Evolutionary conservation across 1,140 invertebrate species (phyloP), one percentile per base, ranked within the genome.

Genomic region (Cecropterus lyciades): DNA sequence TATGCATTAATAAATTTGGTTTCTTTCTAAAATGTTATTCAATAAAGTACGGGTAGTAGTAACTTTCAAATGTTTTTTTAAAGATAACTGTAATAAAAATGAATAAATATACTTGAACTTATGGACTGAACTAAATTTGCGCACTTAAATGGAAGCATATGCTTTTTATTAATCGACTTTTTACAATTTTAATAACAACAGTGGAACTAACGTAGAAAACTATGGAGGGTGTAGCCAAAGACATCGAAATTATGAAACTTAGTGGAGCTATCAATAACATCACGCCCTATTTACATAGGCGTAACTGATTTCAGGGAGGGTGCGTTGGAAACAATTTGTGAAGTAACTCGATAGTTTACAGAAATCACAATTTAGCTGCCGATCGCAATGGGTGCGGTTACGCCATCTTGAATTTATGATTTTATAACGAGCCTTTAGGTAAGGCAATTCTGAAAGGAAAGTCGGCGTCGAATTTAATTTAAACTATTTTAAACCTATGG

Each of bases 331-430:
- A 79, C 80, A 80, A 83, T 87, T 85, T 87, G 74, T 73, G 51
- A 60, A 73, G 82, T 84, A 85, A 86, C 67, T 46, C 67, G 79
- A 85, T 85, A 85, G 79, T 82, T 87, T 80, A 77, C 78, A 80
- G 62, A 83, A 87, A 83, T 79, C 73, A 76, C 70, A 80, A 55
- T 75, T 74, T 79, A 64, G 67, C 65, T 69, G 60, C 67, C 68
- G 48, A 70, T 60, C 55, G 55, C 51, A 65, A 42, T 52, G 55
- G 71, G 77, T 62, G 77, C 55, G 72, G 65, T 60, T 37, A 45
- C 66, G 65, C 66, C 69, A 70, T 66, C 59, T 62, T 77, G 70
- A 59, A 56, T 69, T 70, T 69, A 77, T 66, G 62, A 67, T 37
- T 66, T 65, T 65, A 70, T 66, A 62, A 57, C 43, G 51, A 57